phyloP scores from a whole-genome alignment of 2,113 vertebrate genomes.

The Onychostoma macrolepis region DNA sequence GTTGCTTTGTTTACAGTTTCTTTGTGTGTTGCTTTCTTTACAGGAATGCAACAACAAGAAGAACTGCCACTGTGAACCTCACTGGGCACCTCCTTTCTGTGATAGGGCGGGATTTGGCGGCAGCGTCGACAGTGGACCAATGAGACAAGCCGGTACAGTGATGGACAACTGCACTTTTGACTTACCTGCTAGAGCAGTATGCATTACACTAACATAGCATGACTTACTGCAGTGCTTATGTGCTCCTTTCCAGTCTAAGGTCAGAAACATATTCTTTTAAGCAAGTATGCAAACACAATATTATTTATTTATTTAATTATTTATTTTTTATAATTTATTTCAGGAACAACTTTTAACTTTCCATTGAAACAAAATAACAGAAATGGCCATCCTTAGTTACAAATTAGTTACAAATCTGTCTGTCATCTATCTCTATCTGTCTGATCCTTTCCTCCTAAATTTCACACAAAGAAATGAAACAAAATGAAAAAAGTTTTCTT shows the following conservation, averaged over 20 bases:
- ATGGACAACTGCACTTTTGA: neutral
- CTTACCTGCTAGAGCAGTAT: neutral
- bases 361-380: neutral
- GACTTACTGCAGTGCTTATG: neutral
- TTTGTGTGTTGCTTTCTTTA: slow-evolving; percentile 6
- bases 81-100: slow-evolving; percentile 92
- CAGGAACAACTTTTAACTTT: neutral
- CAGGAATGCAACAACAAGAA: slow-evolving; percentile 98
- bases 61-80: slow-evolving; percentile 96
- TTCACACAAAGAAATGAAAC: neutral
- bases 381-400: neutral
- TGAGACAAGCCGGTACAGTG: slow-evolving; percentile 83
- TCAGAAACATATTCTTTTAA: neutral
- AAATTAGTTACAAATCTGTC: neutral
- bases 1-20: slow-evolving; percentile 67
- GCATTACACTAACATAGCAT: slow-evolving; percentile 5
- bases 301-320: neutral
- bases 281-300: neutral
- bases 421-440: too few relatives aligned
- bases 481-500: neutral
- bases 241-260: neutral
- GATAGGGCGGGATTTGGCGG: slow-evolving; percentile 90
- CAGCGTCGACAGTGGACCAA: slow-evolving; percentile 91
- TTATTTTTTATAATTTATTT: neutral
- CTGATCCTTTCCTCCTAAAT: too few relatives aligned